A percentile compares a stretch with the other conserved stretches of the same genome.
phyloP scores from a whole-genome alignment of 2,797 vertebrate species.

The Austrolebias charrua region DNA sequence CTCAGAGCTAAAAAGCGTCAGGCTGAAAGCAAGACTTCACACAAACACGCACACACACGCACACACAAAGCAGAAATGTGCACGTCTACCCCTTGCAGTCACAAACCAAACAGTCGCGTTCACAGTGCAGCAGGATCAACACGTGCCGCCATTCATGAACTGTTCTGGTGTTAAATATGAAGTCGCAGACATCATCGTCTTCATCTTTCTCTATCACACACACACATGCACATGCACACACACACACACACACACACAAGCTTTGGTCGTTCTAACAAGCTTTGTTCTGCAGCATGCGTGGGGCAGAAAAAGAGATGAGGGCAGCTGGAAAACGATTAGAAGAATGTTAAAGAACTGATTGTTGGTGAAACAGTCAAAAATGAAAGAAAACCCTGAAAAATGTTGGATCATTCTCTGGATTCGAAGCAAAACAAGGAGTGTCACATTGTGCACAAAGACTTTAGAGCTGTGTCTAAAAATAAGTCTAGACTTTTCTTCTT shows the following conservation, averaged over 20 bases:
- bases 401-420: constrained; percentile 1
- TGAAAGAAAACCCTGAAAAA: constrained; percentile 22
- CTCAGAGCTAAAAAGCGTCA: constrained; percentile 45
- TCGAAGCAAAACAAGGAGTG: not conserved
- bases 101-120: constrained; percentile 48
- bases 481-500: too few relatives aligned
- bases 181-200: not conserved
- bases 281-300: constrained; percentile 18
- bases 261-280: constrained; percentile 31
- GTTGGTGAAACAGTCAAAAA: constrained; percentile 11
- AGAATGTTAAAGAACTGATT: constrained; percentile 1
- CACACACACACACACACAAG: constrained; percentile 7
- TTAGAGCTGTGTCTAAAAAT: too few relatives aligned
- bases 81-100: constrained; percentile 1
- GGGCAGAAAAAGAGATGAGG: constrained; percentile 19
- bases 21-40: constrained; percentile 25
- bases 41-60: constrained; percentile 12
- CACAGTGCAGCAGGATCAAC: constrained; percentile 27
- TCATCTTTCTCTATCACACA: too few relatives aligned
- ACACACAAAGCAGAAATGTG: not conserved
- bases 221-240: not conserved
- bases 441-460: not conserved
- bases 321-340: constrained; percentile 18
- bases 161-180: constrained; percentile 17
- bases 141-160: constrained; percentile 47